phyloP scores from a whole-genome alignment of 2,113 vertebrate species.

The Chloroceryle aenea region DNA sequence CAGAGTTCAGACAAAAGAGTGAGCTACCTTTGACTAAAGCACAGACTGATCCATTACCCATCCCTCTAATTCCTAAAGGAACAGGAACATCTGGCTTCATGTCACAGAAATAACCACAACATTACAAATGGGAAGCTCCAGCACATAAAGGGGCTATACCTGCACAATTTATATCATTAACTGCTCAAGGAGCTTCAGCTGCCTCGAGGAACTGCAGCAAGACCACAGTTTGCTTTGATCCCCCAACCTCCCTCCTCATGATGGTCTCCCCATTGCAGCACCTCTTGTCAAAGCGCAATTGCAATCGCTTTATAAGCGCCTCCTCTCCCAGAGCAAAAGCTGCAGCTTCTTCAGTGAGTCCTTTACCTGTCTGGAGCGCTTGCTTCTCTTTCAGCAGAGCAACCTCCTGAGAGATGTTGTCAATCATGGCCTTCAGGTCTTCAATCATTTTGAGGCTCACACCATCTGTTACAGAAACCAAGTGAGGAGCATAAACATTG shows the following conservation, averaged over 20 bases:
- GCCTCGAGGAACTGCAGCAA: neutral
- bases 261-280: neutral
- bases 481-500: neutral
- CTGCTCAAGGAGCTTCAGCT: neutral
- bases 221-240: neutral
- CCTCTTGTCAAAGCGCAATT: neutral
- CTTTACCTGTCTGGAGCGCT: constrained; percentile 88
- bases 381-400: constrained; percentile 90
- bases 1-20: neutral
- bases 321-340: neutral
- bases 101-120: neutral
- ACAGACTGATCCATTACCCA: neutral
- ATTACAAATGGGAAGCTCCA: neutral
- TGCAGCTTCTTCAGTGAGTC: neutral
- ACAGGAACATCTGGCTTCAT: neutral
- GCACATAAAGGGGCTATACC: neutral
- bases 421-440: constrained; percentile 84
- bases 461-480: constrained; percentile 56
- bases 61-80: neutral
- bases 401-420: constrained; percentile 85
- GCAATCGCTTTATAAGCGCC: neutral
- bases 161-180: neutral
- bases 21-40: neutral
- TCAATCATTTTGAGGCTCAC: constrained; percentile 80
- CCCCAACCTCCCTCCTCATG: neutral